phyloP scores from a whole-genome alignment of 2,888 invertebrate species.

The Eupithecia subfuscata region DNA sequence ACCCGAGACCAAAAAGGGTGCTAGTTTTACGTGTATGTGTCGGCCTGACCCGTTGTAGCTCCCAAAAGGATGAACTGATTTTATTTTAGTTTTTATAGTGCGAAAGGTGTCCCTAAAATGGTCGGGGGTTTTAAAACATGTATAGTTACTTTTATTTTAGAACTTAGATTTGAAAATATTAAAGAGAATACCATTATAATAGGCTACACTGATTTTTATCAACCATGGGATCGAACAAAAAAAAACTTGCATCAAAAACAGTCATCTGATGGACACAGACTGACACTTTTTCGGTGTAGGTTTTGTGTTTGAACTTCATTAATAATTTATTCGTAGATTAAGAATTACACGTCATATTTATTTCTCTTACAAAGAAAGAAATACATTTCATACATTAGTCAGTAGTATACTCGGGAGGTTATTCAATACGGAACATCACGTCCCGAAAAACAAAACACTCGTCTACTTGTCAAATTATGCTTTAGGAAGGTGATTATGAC shows the following conservation, averaged over 20 bases:
- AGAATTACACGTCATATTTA: neutral
- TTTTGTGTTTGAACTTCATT: neutral
- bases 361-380: neutral
- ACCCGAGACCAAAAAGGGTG: neutral
- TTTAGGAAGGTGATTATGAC: neutral
- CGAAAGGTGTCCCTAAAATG: neutral
- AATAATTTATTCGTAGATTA: neutral
- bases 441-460: neutral
- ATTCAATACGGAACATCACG: neutral
- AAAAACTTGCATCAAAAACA: too few species aligned
- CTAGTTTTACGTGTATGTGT: neutral
- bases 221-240: too few species aligned
- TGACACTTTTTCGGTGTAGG: neutral
- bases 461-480: neutral
- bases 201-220: too few species aligned
- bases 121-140: neutral
- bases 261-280: too few species aligned
- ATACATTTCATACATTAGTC: too few species aligned
- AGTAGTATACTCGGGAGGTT: neutral
- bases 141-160: too few species aligned
- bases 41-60: neutral
- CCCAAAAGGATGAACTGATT: neutral
- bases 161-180: too few species aligned
- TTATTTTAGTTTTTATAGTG: neutral
- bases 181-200: too few species aligned